Base-by-base conservation (phyloP, 2,113 vertebrate genomes). In the Leucoraja erinaceus region DNA sequence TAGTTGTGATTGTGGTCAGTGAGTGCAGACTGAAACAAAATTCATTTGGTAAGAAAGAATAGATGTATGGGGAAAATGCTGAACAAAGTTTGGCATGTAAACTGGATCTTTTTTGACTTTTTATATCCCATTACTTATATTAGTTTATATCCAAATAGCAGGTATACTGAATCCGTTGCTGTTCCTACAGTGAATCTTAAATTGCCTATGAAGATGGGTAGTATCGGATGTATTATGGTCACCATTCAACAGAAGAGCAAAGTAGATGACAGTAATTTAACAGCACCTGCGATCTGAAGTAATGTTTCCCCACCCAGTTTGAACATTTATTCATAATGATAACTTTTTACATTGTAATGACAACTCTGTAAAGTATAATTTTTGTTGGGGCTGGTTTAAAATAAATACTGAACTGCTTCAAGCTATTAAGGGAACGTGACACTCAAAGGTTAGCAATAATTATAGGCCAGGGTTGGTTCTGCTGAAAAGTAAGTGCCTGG, bases 201-300 rank as follows among this genome's bases (percentile, higher is more conserved):
- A 68, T 72, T 91, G 33, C 22, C 38, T 72, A 54, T 31, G 54
- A 47, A 72, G 33, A 72, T 91, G 25, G 33, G 68, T 72, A 25
- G 33, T 91, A 74, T 38, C 38, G 72, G 88, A 91, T 70, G 14
- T 90, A 90, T 47, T 91, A 25, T 72, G 54, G 38, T 33, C 90
- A 91, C 72, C 90, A 91, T 22, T 91, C 90, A 91, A 25, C 90
- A 47, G 66, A 25, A 68, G 66, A 63, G 33, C 66, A 10, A 91
- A 91, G 38, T 72, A 91, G 90, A 38, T 72, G 90, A 72, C 90
- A 91, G 38, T 91, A 91, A 91, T 91, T 72, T 91, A 74, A 70
- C 33, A 91, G 68, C 90, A 91, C 90, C 68, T 91, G 90, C 31
- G 66, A 25, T 91, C 33, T 72, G 33, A 91, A 72, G 90, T 38